Base-by-base conservation (phyloP, 2,888 invertebrate genomes). In the Slavum lentiscoides region DNA sequence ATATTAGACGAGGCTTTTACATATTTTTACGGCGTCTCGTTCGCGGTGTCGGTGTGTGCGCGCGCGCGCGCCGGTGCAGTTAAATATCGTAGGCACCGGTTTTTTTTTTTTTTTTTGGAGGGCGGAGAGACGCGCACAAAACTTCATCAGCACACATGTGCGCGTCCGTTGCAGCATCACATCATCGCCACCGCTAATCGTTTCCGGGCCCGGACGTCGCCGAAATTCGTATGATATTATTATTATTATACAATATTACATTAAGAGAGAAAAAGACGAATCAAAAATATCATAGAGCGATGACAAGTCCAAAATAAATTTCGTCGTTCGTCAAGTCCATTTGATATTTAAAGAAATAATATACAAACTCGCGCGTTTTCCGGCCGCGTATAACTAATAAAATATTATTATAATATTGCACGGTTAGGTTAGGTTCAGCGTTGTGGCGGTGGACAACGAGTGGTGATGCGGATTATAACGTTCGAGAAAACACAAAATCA, bases 111-210 rank as follows among this genome's bases (percentile, higher is more conserved):
- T 76, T 11, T 49, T 76, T 49, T 23, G 49, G 49, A 49, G 49
- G 67, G 58, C 17, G 53, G 37, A 68, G 43, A 30, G 49, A 49
- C 61, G 68, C 13, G 66, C 68, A 39, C 69, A 68, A 77, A 70
- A 77, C 62, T 61, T 77, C 77, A 39, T 19, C 70, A 43, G 61
- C 68, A 61, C 69, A 62, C 69, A 23, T 69, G 69, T 77, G 77
- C 37, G 64, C 62, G 62, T 15, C 62, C 30, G 21, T 21, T 17
- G 11, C 64, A 30, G 74, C 74, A 21, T 66, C 74, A 69, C 59
- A 39, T 77, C 77, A 62, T 69, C 77, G 77, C 77, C 69, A 17
- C 23, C 77, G 77, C 77, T 77, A 77, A 77, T 77, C 77, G 77
- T 70, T 77, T 77, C 77, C 77, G 77, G 68, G 13, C 49, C 53